phyloP scores from a whole-genome alignment of 2,113 vertebrate species.

The Argyrosomus japonicus region DNA sequence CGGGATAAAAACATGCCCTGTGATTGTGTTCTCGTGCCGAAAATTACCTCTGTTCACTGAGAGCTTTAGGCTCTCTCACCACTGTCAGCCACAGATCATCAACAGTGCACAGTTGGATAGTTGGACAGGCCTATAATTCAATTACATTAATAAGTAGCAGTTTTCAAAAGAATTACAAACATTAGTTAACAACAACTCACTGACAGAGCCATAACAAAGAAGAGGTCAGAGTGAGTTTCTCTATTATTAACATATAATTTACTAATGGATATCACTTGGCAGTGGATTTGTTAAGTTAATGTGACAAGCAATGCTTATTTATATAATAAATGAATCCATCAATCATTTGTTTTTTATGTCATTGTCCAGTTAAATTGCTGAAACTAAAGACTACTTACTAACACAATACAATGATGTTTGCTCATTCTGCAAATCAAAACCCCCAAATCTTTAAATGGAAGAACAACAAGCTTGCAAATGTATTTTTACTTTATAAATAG shows the following conservation, averaged over 20 bases:
- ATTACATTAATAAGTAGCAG: constrained; percentile 17
- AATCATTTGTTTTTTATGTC: background rate
- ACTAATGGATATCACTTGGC: background rate
- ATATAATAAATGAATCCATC: background rate
- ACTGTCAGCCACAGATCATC: constrained; percentile 35
- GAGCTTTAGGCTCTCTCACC: constrained; percentile 14
- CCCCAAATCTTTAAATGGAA: background rate
- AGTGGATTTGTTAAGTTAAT: background rate
- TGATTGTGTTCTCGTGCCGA: constrained; percentile 60
- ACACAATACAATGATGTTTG: background rate
- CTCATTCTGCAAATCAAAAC: background rate
- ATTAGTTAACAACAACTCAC: constrained; percentile 9
- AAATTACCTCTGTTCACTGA: constrained; percentile 45
- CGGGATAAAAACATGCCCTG: constrained; percentile 67
- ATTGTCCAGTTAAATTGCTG: background rate
- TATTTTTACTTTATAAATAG: background rate
- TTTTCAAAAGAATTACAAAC: constrained; percentile 24
- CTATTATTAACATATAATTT: background rate
- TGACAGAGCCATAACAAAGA: constrained; percentile 7
- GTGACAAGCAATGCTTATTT: background rate
- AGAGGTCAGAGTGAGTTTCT: background rate
- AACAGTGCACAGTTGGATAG: constrained; percentile 19
- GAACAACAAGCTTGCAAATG: background rate
- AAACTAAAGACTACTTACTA: background rate
- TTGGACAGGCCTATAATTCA: constrained; percentile 2